These are phyloP conservation scores for Aldrovandia affinis DNA, from an alignment of 2,797 vertebrate species.

Conservation along the genomic window DNA sequence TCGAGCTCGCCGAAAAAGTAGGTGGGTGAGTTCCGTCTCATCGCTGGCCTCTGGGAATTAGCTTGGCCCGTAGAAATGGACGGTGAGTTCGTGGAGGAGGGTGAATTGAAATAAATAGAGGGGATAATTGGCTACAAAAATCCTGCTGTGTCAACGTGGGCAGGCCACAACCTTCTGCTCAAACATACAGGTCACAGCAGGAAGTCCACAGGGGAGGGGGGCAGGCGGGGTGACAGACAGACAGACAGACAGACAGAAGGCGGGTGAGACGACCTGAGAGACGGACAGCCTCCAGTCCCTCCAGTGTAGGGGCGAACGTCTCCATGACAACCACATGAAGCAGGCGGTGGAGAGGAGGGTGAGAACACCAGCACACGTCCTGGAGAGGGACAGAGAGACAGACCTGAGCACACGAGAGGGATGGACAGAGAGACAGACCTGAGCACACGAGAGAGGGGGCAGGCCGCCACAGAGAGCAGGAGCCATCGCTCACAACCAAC, in stretches of 20 bases:
- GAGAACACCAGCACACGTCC: slow-evolving; percentile 78
- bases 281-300: slow-evolving; percentile 71
- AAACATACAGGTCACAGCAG: not conserved
- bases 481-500: too few species aligned
- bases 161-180: too few species aligned
- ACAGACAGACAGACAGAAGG: not conserved
- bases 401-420: slow-evolving; percentile 29
- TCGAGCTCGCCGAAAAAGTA: too few species aligned
- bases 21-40: too few species aligned
- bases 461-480: too few species aligned
- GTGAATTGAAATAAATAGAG: too few species aligned
- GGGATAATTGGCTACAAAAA: too few species aligned
- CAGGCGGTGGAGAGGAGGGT: slow-evolving; percentile 76
- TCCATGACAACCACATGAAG: slow-evolving; percentile 72
- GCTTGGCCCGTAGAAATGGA: too few species aligned
- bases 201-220: not conserved
- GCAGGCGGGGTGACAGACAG: not conserved
- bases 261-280: slow-evolving; percentile 77
- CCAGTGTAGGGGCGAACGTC: slow-evolving; percentile 56
- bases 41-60: too few species aligned
- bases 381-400: slow-evolving; percentile 55
- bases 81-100: too few species aligned
- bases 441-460: slow-evolving; percentile 41
- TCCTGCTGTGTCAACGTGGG: too few species aligned
- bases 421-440: not conserved